phyloP scores from a whole-genome alignment of 2,888 invertebrate genomes.

The Amaurobius ferox region DNA sequence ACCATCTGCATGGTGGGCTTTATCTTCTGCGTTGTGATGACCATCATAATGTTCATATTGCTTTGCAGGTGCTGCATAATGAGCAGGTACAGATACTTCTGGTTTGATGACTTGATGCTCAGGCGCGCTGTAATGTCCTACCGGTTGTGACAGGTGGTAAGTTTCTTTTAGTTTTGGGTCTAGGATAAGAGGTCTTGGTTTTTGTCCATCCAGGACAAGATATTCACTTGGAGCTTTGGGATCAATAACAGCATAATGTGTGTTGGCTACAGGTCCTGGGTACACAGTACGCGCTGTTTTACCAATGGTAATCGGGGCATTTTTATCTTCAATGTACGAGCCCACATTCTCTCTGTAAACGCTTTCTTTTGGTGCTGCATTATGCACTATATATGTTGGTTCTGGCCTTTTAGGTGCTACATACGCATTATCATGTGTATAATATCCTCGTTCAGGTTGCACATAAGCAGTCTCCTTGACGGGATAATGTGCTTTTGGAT shows the following conservation, averaged over 20 bases:
- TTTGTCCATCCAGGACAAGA: background rate
- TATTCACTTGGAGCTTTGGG: constrained; percentile 19
- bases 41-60: constrained; percentile 19
- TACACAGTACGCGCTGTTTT: constrained; percentile 26
- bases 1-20: constrained; percentile 36
- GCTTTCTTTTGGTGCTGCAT: constrained; percentile 17
- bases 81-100: constrained; percentile 5
- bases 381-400: background rate
- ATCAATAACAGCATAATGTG: constrained; percentile 41
- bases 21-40: constrained; percentile 29
- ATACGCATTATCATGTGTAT: background rate
- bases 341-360: constrained; percentile 43
- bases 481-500: background rate
- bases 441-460: background rate
- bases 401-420: background rate
- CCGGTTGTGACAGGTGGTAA: background rate
- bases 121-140: constrained; percentile 3
- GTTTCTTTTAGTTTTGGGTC: constrained; percentile 21
- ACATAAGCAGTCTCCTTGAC: background rate
- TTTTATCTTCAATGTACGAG: constrained; percentile 29
- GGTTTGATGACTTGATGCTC: constrained; percentile 7
- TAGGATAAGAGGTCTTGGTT: constrained; percentile 9
- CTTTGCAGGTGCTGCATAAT: constrained; percentile 18
- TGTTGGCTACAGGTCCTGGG: constrained; percentile 33
- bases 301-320: background rate